Base-by-base conservation (phyloP, 2,888 invertebrate species). In the Liposcelis brunnea region DNA sequence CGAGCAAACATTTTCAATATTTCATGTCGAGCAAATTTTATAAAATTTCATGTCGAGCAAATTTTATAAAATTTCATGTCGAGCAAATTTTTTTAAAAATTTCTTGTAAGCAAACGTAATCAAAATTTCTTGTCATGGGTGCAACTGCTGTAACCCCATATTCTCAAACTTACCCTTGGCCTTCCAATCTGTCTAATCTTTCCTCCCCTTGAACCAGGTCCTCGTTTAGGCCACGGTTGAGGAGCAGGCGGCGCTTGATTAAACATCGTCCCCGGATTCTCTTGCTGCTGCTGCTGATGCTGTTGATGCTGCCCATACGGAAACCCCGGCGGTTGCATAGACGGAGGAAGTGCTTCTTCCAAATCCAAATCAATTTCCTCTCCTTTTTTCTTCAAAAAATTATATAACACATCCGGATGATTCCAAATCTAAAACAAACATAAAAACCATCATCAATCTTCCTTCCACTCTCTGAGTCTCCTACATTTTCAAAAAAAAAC, bases 391-490 rank as follows among this genome's bases (percentile, higher is more conserved):
- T 78, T 80, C 47, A 91, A 62, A 58, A 87, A 89, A 59, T 89
- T 81, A 60, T 86, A 90, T 21, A 91, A 61, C 14, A 91, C 86
- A 60, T 91, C 91, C 0, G 91, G 90, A 64, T 91, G 91, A 60
- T 91, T 91, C 91, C 91, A 91, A 54, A 91, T 90, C 72, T 76
- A 55, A 31, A 37, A 36, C 1, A 44, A 16, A 12, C 6, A 18
- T 31, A 21, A 1, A 16, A 45, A 34, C 12, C 16, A 10, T 15
- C 6, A 10, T 35, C n/a, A 35, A 35, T 16, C 35, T 35, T 35
- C 10, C 10, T 16, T 35, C 10, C 7, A 15, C 10, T 35, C 4
- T 35, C n/a, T n/a, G 10, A 15, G 35, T 10, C 4, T 7, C 4
- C 10, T 14, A 35, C 4, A 14, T 16, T 15, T 35, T 15, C 18